Conservation (phyloP, 2,113 vertebrate genomes). For the Telmatochromis brachygnathus region DNA sequence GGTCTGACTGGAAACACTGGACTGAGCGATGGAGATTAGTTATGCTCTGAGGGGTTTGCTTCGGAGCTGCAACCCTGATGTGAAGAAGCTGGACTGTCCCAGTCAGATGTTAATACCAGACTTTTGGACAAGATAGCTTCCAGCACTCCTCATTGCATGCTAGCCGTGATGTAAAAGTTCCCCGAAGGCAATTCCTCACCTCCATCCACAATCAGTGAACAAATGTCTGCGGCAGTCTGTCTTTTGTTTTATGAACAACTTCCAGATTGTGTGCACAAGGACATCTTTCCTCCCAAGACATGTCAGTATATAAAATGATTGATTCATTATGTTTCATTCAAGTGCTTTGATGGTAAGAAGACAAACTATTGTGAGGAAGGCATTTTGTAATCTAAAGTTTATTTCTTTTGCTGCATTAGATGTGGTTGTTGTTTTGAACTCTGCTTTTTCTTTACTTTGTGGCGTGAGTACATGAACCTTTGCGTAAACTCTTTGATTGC, state of each 20-base stretch:
- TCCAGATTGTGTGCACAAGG: neutral
- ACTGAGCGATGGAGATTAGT: neutral
- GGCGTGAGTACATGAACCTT: neutral
- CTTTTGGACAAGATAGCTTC: neutral
- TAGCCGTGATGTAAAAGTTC: neutral
- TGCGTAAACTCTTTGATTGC: slow-evolving; percentile 5
- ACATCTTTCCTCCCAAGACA: neutral
- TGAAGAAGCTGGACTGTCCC: neutral
- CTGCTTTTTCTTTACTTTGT: neutral
- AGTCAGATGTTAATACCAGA: slow-evolving; percentile 30
- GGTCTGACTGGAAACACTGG: slow-evolving; percentile 8
- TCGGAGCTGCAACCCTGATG: neutral
- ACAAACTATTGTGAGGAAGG: neutral
- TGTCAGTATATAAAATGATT: neutral
- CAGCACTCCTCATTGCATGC: neutral
- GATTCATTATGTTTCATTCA: neutral
- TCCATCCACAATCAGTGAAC: neutral
- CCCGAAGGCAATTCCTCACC: neutral
- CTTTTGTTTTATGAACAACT: neutral
- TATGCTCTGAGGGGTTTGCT: neutral
- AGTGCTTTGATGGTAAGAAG: neutral
- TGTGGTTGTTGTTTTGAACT: neutral
- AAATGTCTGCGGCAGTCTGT: neutral
- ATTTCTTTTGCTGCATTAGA: neutral
- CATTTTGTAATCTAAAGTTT: neutral